Evolutionary conservation across 2,888 invertebrate species (phyloP), one percentile per base, ranked within the genome.

Genomic region (Alcis repandata): DNA sequence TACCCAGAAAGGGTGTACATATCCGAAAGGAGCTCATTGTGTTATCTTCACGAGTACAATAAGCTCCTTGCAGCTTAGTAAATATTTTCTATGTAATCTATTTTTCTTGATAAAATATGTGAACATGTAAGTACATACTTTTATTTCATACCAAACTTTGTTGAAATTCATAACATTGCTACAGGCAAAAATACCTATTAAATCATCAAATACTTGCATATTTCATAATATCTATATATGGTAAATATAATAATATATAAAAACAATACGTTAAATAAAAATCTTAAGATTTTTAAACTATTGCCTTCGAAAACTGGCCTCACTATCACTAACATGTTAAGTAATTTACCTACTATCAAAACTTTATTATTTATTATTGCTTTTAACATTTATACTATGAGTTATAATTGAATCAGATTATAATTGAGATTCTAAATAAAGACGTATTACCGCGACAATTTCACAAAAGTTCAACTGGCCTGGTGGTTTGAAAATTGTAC

Each of bases 241-340:
- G 40, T 58, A 63, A 56, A 51, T 57, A 51, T 49, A 48, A 19
- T 33, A 36, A 53, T 58, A 40, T 58, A 20, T 59, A 36, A 56
- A 56, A 45, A 59, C 56, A 62, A 63, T 63, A 62, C 56, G 48
- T 58, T 46, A 48, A 60, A 41, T 40, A n/a, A 32, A 67, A 63
- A 60, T 67, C 59, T 69, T 63, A 59, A 43, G 36, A 68, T 58
- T 65, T 69, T 67, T 65, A 41, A 72, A 76, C 81, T 79, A 84
- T 83, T 86, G 81, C 87, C 83, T 80, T 83, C 74, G 80, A 80
- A 86, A 83, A 89, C 88, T 90, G 90, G 90, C 90, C 90, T 84
- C 78, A 77, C 79, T 86, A 88, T 88, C 84, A 88, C 88, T 86
- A 85, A 69, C 70, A 72, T 68, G 73, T 78, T 78, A 75, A 75